Conservation (phyloP, 2,888 invertebrate species). For the Marasmarcha lunaedactyla region DNA sequence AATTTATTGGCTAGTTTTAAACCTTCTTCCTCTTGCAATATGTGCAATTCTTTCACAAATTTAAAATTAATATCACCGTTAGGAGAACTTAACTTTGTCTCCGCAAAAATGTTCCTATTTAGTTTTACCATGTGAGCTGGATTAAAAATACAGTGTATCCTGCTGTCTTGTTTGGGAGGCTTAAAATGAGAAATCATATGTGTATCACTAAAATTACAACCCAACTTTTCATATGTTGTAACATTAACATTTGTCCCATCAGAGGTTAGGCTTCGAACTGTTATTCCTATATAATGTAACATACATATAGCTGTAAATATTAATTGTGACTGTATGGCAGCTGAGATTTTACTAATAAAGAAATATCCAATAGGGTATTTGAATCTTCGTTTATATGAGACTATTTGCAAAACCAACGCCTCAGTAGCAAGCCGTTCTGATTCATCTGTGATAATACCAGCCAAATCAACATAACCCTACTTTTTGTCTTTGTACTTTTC, state of each 20-base stretch:
- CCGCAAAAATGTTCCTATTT: neutral
- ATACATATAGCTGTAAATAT: slow-evolving; percentile 10
- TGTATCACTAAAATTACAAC: neutral
- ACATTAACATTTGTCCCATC: slow-evolving; percentile 10
- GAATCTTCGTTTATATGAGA: slow-evolving; percentile 11
- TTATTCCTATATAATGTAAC: slow-evolving; percentile 11
- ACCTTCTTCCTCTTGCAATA: slow-evolving; percentile 15
- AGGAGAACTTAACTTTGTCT: slow-evolving; percentile 1
- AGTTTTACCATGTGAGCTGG: slow-evolving; percentile 4
- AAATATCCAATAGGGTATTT: slow-evolving; percentile 19
- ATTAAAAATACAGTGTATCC: slow-evolving; percentile 5
- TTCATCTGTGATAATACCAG: slow-evolving; percentile 7
- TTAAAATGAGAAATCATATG: neutral
- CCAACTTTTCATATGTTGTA: slow-evolving; percentile 5
- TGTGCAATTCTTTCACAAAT: slow-evolving; percentile 11
- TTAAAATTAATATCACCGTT: slow-evolving; percentile 9
- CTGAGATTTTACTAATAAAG: slow-evolving; percentile 12
- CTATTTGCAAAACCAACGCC: slow-evolving; percentile 16
- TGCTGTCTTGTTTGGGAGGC: neutral
- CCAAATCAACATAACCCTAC: slow-evolving; percentile 15
- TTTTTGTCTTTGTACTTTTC: slow-evolving; percentile 11
- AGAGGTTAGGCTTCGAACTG: slow-evolving; percentile 11
- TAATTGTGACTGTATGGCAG: slow-evolving; percentile 11
- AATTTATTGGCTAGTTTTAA: slow-evolving; percentile 13
- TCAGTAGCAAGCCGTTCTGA: slow-evolving; percentile 9